Conservation (phyloP, 2,797 vertebrate genomes). For the Betta splendens region DNA sequence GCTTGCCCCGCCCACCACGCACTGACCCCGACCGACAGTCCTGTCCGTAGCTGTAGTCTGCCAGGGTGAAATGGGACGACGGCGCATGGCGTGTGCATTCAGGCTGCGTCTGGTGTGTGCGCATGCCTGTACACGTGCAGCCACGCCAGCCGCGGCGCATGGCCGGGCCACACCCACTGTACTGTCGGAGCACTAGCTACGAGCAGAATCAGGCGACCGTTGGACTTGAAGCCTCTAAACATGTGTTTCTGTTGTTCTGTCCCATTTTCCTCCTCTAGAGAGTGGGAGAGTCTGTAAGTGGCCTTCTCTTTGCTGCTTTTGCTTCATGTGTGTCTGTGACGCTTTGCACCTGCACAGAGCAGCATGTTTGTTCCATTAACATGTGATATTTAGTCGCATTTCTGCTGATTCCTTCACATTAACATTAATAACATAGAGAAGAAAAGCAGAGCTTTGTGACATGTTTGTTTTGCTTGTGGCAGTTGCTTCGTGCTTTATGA, state of each 20-base stretch:
- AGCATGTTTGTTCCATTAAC: slow-evolving; percentile 37
- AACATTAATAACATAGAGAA: too few relatives aligned
- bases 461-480: slow-evolving; percentile 38
- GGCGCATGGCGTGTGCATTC: slow-evolving; percentile 70
- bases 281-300: slow-evolving; percentile 99
- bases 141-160: slow-evolving; percentile 56
- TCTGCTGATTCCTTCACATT: too few relatives aligned
- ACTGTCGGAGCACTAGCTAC: too few relatives aligned
- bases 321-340: slow-evolving; percentile 11
- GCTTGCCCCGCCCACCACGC: too few relatives aligned
- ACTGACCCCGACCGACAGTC: too few relatives aligned
- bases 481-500: slow-evolving; percentile 37
- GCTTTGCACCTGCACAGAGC: slow-evolving; percentile 26
- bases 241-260: slow-evolving; percentile 85
- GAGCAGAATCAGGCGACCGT: too few relatives aligned
- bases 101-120: slow-evolving; percentile 54
- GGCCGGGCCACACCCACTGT: slow-evolving; percentile 38
- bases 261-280: slow-evolving; percentile 88
- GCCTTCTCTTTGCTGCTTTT: slow-evolving; percentile 74
- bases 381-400: too few relatives aligned
- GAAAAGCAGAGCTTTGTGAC: slow-evolving; percentile 58
- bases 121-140: slow-evolving; percentile 43
- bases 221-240: slow-evolving; percentile 77
- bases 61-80: slow-evolving; percentile 38
- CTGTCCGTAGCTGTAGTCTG: slow-evolving; percentile 26